Percentiles rank a stretch among this genome's conserved stretches.
These are phyloP conservation scores for Drosophila athabasca DNA, from an alignment of 1,140 invertebrate species.

Conservation along the genomic window DNA sequence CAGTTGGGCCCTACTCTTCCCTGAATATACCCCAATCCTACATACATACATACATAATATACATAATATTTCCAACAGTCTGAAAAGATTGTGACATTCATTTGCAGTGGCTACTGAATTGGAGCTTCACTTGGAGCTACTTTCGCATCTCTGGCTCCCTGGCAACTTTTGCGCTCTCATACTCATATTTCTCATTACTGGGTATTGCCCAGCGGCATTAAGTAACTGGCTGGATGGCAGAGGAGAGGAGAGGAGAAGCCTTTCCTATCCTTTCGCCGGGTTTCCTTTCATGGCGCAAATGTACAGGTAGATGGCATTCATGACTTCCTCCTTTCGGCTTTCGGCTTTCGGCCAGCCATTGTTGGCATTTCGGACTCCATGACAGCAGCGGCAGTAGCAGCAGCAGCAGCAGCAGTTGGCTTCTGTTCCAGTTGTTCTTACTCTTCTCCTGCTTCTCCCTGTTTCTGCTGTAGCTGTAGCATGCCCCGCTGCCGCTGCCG, in stretches of 20 bases:
- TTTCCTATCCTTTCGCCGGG: conserved; percentile 30
- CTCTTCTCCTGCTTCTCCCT: too few species aligned
- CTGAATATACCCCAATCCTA: too few species aligned
- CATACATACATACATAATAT: too few species aligned
- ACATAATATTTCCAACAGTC: not conserved
- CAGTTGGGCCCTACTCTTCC: too few species aligned
- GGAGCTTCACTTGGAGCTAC: not conserved
- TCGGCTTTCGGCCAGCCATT: conserved; percentile 24
- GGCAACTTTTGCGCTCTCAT: not conserved
- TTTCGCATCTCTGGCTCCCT: not conserved
- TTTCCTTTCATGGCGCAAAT: conserved; percentile 44
- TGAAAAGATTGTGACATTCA: conserved; percentile 27
- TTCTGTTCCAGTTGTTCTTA: conserved; percentile 12
- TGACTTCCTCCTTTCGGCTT: conserved; percentile 62
- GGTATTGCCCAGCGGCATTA: conserved; percentile 40
- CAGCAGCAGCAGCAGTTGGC: conserved; percentile 12
- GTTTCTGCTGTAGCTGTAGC: conserved; percentile 6
- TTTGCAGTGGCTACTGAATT: conserved; percentile 13
- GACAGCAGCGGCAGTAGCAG: conserved; percentile 18
- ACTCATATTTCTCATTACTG: conserved; percentile 26
- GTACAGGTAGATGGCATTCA: conserved; percentile 76
- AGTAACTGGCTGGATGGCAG: conserved; percentile 41
- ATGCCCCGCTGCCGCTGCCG: conserved; percentile 1
- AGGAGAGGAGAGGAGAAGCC: conserved; percentile 15
- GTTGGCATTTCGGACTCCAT: conserved; percentile 55